Percentiles rank a stretch among this genome's conserved stretches.
Evolutionary conservation across 1,140 invertebrate genomes (phyloP).

Genomic region (Monomorium pharaonis): DNA sequence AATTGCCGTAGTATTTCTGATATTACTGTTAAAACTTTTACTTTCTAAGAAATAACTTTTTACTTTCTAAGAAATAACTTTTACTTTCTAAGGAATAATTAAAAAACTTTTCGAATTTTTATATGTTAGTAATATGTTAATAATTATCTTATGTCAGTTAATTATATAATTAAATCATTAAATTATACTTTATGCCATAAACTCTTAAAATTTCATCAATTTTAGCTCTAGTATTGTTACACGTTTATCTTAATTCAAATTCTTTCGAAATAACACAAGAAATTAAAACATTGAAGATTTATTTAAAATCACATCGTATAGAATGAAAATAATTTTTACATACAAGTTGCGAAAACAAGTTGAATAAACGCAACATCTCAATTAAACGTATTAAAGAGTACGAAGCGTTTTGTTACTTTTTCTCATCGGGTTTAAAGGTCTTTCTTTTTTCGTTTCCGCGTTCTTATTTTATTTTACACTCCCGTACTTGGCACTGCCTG

Average conservation of each 20-base stretch:
- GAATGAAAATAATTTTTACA: background rate
- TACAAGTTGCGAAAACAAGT: background rate
- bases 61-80: too few relatives aligned
- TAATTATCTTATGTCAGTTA: too few relatives aligned
- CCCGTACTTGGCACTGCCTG: background rate
- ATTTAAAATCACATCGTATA: background rate
- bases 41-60: too few relatives aligned
- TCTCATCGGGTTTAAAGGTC: background rate
- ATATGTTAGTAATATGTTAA: too few relatives aligned
- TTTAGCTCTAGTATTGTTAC: too few relatives aligned
- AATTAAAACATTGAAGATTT: background rate
- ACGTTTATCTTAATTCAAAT: background rate
- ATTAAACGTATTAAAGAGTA: background rate
- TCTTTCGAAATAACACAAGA: background rate
- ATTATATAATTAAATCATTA: too few relatives aligned
- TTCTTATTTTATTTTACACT: constrained; percentile 19
- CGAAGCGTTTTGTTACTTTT: background rate
- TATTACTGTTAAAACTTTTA: background rate
- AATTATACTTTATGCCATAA: too few relatives aligned
- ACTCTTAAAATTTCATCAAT: too few relatives aligned
- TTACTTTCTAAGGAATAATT: too few relatives aligned
- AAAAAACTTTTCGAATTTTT: too few relatives aligned
- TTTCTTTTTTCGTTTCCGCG: background rate
- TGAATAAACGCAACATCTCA: background rate
- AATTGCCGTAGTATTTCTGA: background rate